Conservation (phyloP, 1,140 invertebrate genomes). For the Magallana angulata region DNA sequence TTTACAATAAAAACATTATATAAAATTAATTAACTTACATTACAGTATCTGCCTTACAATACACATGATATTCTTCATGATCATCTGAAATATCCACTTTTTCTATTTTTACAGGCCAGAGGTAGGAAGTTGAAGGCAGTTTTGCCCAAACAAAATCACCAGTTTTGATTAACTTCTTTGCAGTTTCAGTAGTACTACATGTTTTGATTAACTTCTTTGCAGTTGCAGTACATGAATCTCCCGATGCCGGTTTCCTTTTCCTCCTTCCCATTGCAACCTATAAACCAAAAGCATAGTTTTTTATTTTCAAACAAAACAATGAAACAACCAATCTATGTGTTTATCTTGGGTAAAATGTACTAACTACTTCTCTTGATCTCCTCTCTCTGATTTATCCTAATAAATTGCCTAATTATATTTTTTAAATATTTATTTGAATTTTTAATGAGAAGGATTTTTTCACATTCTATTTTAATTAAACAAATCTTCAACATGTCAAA, state of each 20-base stretch:
- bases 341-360: slow-evolving; percentile 17
- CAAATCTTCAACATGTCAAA: slow-evolving; percentile 7
- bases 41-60: slow-evolving; percentile 20
- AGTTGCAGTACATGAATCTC: background rate
- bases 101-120: slow-evolving; percentile 17
- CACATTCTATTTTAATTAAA: slow-evolving; percentile 24
- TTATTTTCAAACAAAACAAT: slow-evolving; percentile 19
- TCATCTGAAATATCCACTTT: slow-evolving; percentile 17
- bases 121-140: slow-evolving; percentile 8
- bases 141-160: background rate
- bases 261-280: slow-evolving; percentile 13
- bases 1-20: slow-evolving; percentile 24
- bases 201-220: slow-evolving; percentile 21
- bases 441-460: slow-evolving; percentile 18
- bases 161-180: slow-evolving; percentile 21
- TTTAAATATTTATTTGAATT: slow-evolving; percentile 21
- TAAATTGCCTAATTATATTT: slow-evolving; percentile 15
- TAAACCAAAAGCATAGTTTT: slow-evolving; percentile 12
- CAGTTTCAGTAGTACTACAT: background rate
- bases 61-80: slow-evolving; percentile 21
- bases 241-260: slow-evolving; percentile 4
- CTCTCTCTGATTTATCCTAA: slow-evolving; percentile 16
- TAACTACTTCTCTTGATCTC: slow-evolving; percentile 17
- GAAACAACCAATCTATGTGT: slow-evolving; percentile 12
- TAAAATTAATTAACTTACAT: slow-evolving; percentile 1